Conservation (phyloP, 2,797 vertebrate genomes). For the Molossus alvarezi region DNA sequence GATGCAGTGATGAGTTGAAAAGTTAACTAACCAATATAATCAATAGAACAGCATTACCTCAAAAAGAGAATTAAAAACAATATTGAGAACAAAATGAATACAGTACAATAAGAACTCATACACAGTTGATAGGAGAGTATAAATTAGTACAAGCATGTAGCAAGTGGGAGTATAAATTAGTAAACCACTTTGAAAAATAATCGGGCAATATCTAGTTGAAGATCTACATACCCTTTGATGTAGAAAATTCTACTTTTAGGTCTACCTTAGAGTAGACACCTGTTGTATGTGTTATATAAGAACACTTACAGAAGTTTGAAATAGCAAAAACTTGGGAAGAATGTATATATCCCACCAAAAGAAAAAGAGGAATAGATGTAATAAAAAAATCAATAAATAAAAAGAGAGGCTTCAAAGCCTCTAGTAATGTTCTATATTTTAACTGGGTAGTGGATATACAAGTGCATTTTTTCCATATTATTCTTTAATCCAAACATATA, state of each 20-base stretch:
- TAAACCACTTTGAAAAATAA: not conserved
- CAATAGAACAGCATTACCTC: conserved; percentile 21
- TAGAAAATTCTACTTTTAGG: conserved; percentile 33
- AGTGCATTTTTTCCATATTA: not conserved
- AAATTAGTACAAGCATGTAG: not conserved
- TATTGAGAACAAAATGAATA: not conserved
- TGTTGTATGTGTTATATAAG: not conserved
- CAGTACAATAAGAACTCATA: not conserved
- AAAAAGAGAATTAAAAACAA: conserved; percentile 29
- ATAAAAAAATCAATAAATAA: not conserved
- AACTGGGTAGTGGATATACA: not conserved
- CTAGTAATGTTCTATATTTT: not conserved
- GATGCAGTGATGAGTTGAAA: not conserved
- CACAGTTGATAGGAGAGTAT: not conserved
- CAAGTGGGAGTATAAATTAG: not conserved
- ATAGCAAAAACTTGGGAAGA: conserved; percentile 23
- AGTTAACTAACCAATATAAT: not conserved
- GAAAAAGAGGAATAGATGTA: not conserved
- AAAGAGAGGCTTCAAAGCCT: not conserved
- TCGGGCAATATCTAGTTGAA: not conserved
- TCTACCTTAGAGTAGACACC: not conserved
- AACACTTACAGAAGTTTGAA: not conserved
- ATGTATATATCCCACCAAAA: not conserved
- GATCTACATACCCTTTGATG: not conserved
- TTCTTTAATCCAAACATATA: conserved; percentile 50